Base-by-base conservation (phyloP, 2,797 vertebrate genomes). In the Bradypus variegatus region DNA sequence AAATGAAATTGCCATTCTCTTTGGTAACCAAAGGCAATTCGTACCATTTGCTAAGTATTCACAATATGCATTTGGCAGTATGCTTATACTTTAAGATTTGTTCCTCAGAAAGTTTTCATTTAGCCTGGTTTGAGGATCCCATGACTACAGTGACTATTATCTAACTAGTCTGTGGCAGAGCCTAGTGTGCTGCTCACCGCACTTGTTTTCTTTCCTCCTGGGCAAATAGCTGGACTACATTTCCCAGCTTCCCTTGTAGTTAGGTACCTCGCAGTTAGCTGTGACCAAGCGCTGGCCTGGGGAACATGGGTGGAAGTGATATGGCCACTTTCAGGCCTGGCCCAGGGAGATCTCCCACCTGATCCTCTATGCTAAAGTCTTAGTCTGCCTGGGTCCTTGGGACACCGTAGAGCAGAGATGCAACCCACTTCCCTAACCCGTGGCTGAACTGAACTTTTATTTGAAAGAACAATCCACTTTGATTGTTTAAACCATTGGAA, bases 21-120 rank as follows among this genome's bases (percentile, higher is more conserved):
- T 15, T 89, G 76, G 78, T 82, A 94, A 94, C 87, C 53, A 23
- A 93, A 91, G 79, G 60, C 83, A 94, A 86, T 91, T 93, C 70
- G 82, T 73, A 89, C 45, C 88, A 91, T 78, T 93, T 93, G 92
- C 89, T 13, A 78, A 90, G 76, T 53, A 50, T 19, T 88, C 45
- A 21, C 48, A 92, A 72, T 79, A 65, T 73, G 31, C 53, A 60
- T 88, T 95, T 93, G 83, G 62, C 76, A 88, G 55, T 83, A 72
- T 93, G 53, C 60, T 91, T 92, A 53, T 78, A 88, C 23, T 90
- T 92, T 23, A 67, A 85, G 77, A 87, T 65, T 76, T 88, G 76
- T 69, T 76, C 38, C 69, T 91, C 36, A 70, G 48, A 93, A 95
- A 82, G 21, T 7, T 72, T 92, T 76, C 58, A 64, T 91, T 88